Conservation (phyloP, 2,888 invertebrate species). For the Syrista parreyssii region DNA sequence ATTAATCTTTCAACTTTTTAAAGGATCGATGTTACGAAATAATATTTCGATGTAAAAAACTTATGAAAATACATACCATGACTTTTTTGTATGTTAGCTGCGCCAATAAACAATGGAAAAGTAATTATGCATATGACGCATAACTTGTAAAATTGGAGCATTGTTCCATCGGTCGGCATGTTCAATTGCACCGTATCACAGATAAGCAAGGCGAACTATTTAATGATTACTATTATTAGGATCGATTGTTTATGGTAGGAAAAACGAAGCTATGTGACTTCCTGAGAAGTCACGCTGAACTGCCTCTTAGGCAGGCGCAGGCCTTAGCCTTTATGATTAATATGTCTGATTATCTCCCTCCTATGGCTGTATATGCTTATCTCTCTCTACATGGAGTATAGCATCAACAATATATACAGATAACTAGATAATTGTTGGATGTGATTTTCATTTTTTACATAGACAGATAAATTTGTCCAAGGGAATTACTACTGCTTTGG, state of each 20-base stretch:
- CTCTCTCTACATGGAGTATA: background rate
- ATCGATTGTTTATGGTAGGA: background rate
- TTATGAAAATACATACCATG: background rate
- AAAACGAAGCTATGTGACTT: conserved; percentile 9
- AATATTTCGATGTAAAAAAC: background rate
- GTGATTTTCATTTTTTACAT: background rate
- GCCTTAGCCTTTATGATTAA: conserved; percentile 51
- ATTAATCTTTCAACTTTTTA: background rate
- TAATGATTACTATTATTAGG: conserved; percentile 3
- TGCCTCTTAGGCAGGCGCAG: conserved; percentile 36
- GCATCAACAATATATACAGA: background rate
- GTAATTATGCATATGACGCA: conserved; percentile 3
- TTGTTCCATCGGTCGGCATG: background rate
- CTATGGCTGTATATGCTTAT: conserved; percentile 8
- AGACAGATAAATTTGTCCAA: background rate
- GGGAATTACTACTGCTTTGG: background rate
- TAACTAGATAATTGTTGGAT: background rate
- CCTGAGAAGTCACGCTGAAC: conserved; percentile 43
- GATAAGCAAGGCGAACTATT: conserved; percentile 2
- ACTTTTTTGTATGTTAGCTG: background rate
- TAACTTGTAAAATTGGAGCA: background rate
- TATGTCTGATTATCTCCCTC: conserved; percentile 47
- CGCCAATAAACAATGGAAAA: background rate
- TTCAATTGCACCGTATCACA: background rate
- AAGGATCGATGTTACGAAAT: background rate